Evolutionary conservation across 2,797 vertebrate species (phyloP), one percentile per base, ranked within the genome.

Genomic region (Melanotaenia boesemani): DNA sequence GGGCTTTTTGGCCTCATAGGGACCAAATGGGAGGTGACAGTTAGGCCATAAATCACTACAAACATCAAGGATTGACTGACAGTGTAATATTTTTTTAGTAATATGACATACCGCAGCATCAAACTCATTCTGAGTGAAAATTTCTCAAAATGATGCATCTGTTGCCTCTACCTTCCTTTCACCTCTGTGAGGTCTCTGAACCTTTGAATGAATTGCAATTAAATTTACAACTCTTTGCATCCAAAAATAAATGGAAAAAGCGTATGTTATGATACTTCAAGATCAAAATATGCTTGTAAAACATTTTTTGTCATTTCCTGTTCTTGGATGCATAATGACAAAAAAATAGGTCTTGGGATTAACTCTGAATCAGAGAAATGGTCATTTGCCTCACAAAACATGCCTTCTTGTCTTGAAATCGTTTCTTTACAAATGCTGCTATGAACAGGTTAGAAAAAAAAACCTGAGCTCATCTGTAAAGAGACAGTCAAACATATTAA

Each of bases 391-490:
- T 12, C 7, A 6, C 6, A 9, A 34, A 48, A 50, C 24, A 28
- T 24, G 24, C 26, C 24, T 26, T 13, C 1, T 6, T 39, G 62
- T 67, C 16, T 52, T 66, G 26, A 56, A 46, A 46, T 13, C 44
- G 28, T 32, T 11, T 26, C 41, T 36, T 46, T 2, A 36, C 39
- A 50, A 65, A 75, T 7, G 1, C 48, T 24, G 34, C 48, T 64
- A 36, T 30, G 70, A 79, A 65, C 79, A 85, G 61, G 65, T 80
- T 22, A 50, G 3, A 22, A 77, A 73, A 69, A 76, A 12, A 62
- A 37, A 63, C 32, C 6, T 15, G 41, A 50, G 63, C 20, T 30
- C 68, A 61, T 50, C 37, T 74, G 57, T 71, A 79, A 26, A 20
- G 48, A 55, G 46, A 59, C 52, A 18, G 59, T 50, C 70, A 41